Percentiles rank a stretch among this genome's conserved stretches.
phyloP scores from a whole-genome alignment of 1,140 invertebrate genomes.

The Hesperophylax magnus region DNA sequence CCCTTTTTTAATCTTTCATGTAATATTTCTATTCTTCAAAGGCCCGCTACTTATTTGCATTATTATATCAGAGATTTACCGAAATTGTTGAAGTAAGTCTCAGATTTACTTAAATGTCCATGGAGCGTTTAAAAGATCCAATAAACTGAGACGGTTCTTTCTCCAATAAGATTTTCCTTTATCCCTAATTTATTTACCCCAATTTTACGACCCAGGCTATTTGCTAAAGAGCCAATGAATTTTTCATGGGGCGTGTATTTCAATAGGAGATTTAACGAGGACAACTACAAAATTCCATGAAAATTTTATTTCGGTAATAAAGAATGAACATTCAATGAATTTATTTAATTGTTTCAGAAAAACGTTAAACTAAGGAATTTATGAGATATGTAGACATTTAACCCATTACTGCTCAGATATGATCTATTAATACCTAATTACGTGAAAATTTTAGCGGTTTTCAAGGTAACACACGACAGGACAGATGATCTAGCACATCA shows the following conservation, averaged over 20 bases:
- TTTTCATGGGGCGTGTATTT: background rate
- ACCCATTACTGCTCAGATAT: too few species aligned
- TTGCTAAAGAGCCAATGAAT: background rate
- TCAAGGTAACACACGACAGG: too few species aligned
- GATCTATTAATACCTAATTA: too few species aligned
- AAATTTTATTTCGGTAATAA: background rate
- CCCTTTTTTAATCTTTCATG: background rate
- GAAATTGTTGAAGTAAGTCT: too few species aligned
- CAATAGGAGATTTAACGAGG: background rate
- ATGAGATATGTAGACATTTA: too few species aligned
- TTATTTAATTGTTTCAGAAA: background rate
- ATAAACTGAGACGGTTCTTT: conserved; percentile 14
- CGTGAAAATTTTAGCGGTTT: too few species aligned
- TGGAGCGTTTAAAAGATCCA: conserved; percentile 3
- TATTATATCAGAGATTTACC: too few species aligned
- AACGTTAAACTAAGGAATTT: too few species aligned
- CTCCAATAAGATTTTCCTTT: background rate
- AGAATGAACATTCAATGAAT: background rate
- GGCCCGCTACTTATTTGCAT: background rate
- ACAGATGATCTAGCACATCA: too few species aligned
- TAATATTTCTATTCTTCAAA: background rate
- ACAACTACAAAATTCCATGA: background rate
- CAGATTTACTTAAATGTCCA: background rate
- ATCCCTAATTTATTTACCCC: background rate
- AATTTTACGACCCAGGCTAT: background rate